Evolutionary conservation across 2,888 invertebrate species (phyloP).

Genomic region (Lochmaea capreae): DNA sequence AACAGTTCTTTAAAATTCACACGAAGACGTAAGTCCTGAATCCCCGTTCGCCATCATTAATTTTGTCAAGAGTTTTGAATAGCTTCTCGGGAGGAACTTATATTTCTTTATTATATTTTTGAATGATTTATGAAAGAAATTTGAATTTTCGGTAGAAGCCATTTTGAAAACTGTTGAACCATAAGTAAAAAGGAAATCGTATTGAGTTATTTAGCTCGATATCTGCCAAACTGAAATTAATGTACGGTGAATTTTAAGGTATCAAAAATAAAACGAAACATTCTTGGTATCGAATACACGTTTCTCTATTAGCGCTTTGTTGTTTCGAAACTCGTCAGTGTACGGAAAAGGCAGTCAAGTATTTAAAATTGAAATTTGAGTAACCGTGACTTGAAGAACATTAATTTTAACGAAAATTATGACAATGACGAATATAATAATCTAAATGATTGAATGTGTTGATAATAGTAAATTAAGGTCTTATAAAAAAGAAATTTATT

Average conservation of each 20-base stretch:
- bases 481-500: too few species aligned
- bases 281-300: neutral
- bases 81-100: constrained; percentile 14
- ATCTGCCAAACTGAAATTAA: neutral
- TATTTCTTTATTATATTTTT: constrained; percentile 30
- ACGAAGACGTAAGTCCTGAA: constrained; percentile 7
- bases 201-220: constrained; percentile 20
- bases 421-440: too few species aligned
- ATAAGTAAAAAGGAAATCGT: constrained; percentile 7
- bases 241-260: neutral
- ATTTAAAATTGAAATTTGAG: too few species aligned
- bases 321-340: too few species aligned
- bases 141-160: constrained; percentile 21
- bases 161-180: constrained; percentile 12
- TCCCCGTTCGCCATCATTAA: constrained; percentile 23
- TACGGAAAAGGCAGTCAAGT: too few species aligned
- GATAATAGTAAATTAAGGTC: too few species aligned
- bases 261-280: neutral
- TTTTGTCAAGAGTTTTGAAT: constrained; percentile 31
- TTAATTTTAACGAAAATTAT: too few species aligned
- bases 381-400: too few species aligned
- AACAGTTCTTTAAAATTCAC: constrained; percentile 29
- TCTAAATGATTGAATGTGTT: too few species aligned
- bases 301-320: too few species aligned
- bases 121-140: constrained; percentile 30